phyloP scores from a whole-genome alignment of 2,888 invertebrate genomes.

The Thymelicus acteon region DNA sequence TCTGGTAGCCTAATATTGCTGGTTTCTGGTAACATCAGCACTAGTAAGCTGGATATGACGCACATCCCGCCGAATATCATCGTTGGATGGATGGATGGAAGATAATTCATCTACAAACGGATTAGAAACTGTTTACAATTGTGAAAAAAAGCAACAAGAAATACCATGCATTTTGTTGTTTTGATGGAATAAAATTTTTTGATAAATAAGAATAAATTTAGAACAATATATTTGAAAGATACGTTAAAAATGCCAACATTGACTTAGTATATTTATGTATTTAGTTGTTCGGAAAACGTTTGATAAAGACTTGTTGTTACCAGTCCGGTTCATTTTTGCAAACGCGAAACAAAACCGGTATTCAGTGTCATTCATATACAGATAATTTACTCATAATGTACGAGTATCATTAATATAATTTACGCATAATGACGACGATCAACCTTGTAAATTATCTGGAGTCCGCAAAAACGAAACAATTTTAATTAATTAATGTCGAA shows the following conservation, averaged over 20 bases:
- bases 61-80: constrained; percentile 87
- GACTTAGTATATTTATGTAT: too few species aligned
- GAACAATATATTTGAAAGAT: too few species aligned
- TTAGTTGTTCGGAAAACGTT: too few species aligned
- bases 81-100: constrained; percentile 83
- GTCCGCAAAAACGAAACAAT: background rate
- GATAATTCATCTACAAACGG: constrained; percentile 66
- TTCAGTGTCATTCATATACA: background rate
- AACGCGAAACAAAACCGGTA: background rate
- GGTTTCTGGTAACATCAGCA: constrained; percentile 89
- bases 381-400: background rate
- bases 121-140: background rate
- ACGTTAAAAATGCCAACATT: too few species aligned
- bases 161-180: too few species aligned
- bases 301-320: too few species aligned
- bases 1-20: constrained; percentile 87
- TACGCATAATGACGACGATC: background rate
- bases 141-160: too few species aligned
- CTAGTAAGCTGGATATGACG: constrained; percentile 84
- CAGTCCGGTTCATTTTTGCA: background rate
- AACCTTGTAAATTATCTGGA: constrained; percentile 1
- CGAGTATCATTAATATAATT: background rate
- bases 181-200: too few species aligned
- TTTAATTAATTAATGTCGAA: constrained; percentile 4
- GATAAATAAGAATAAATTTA: too few species aligned